phyloP scores from a whole-genome alignment of 2,888 invertebrate species.

The Rhamnusium bicolor region DNA sequence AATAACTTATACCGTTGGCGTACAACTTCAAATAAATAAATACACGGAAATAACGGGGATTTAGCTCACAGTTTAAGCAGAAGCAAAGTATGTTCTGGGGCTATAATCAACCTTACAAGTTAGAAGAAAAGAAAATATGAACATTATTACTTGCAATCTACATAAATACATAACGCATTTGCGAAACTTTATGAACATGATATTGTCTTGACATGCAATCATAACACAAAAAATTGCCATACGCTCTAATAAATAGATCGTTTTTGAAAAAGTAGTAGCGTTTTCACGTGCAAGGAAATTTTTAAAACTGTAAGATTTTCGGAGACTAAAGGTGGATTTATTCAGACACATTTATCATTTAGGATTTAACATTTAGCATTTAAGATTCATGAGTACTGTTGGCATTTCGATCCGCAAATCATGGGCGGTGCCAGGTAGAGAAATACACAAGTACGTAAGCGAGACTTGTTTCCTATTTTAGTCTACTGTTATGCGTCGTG shows the following conservation, averaged over 20 bases:
- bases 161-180: conserved; percentile 32
- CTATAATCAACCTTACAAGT: conserved; percentile 1
- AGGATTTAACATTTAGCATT: too few species aligned
- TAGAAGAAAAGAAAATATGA: conserved; percentile 4
- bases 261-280: not conserved
- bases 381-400: too few species aligned
- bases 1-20: not conserved
- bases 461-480: too few species aligned
- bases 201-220: conserved; percentile 29
- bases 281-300: too few species aligned
- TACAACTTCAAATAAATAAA: conserved; percentile 19
- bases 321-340: too few species aligned
- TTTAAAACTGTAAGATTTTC: too few species aligned
- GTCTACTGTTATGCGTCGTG: too few species aligned
- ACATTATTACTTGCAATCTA: conserved; percentile 36
- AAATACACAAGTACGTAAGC: too few species aligned
- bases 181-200: conserved; percentile 40
- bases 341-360: too few species aligned
- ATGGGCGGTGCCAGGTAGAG: too few species aligned
- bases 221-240: not conserved
- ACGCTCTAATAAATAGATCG: not conserved
- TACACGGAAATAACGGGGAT: conserved; percentile 19
- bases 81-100: conserved; percentile 2
- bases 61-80: not conserved
- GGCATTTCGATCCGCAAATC: too few species aligned